Evolutionary conservation across 2,888 invertebrate species (phyloP), one percentile per base, ranked within the genome.

Genomic region (Heliconius cydno): DNA sequence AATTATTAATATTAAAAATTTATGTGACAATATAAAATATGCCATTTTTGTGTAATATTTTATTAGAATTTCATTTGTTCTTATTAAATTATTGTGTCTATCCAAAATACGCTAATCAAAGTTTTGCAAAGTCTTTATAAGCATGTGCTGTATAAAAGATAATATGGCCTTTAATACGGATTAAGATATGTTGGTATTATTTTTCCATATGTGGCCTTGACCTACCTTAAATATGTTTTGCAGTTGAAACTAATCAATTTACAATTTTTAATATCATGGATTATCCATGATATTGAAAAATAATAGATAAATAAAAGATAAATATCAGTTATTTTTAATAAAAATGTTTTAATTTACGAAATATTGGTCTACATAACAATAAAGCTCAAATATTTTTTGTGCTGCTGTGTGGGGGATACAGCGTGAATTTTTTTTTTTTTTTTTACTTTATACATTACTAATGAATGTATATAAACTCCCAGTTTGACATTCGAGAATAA

Each of bases 201-300:
- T 65, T 77, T 63, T 65, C 25, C 19, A 52, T 34, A 52, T 9
- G 19, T 25, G 77, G 25, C 30, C 72, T 72, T 78, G 72, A 78
- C 77, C 65, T 52, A 73, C 73, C 60, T 74, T 68, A 77, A 60
- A 34, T 77, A 68, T n/a, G 67, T 73, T 38, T 77, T 77, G 30
- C 52, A 73, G 60, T 73, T 25, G 13, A 25, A 46, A 9, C 6
- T 70, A 38, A 73, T 60, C 60, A n/a, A n/a, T 73, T 57, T 73
- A 60, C 3, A 1, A 73, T 60, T 30, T 60, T 12, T 28, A 28
- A 28, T 28, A 28, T 28, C 28, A 28, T 28, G 28, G 28, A 28
- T 73, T 9, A 73, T 34, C 25, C 52, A 25, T 77, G 65, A 65
- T 71, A 77, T 77, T 30, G 46, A 41, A n/a, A 34, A 46, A 52